These are phyloP conservation scores for Phaenicophaeus curvirostris DNA, from an alignment of 2,797 vertebrate genomes.

Conservation along the genomic window DNA sequence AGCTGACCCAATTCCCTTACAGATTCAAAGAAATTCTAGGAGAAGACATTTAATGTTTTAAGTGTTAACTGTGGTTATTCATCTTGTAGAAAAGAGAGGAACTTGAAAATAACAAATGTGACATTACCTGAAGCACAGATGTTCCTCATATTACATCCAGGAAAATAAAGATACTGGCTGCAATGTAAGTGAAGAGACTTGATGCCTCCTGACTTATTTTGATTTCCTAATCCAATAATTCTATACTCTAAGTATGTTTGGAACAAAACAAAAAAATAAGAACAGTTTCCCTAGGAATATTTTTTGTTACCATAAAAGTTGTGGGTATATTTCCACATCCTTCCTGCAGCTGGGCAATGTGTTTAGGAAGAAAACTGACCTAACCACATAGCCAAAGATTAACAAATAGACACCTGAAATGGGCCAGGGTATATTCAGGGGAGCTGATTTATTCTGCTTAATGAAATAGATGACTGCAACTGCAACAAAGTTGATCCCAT, in stretches of 20 bases:
- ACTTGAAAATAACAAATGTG: neutral
- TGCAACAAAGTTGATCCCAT: neutral
- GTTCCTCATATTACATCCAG: neutral
- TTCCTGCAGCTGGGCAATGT: neutral
- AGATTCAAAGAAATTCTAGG: neutral
- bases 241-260: neutral
- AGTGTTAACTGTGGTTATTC: neutral
- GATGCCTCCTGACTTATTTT: neutral
- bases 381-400: too few relatives aligned
- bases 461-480: neutral
- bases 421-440: neutral
- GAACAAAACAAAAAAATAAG: neutral
- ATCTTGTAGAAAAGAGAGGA: slow-evolving; percentile 43
- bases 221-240: neutral
- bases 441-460: neutral
- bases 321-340: rapidly evolving
- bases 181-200: neutral
- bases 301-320: neutral
- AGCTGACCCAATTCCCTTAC: neutral
- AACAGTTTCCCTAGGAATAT: neutral
- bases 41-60: neutral
- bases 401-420: neutral
- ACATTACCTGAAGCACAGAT: slow-evolving; percentile 4
- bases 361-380: neutral
- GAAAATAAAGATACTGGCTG: neutral